Evolutionary conservation across 1,140 invertebrate genomes (phyloP).

Genomic region (Thalassaphorura encarpata): DNA sequence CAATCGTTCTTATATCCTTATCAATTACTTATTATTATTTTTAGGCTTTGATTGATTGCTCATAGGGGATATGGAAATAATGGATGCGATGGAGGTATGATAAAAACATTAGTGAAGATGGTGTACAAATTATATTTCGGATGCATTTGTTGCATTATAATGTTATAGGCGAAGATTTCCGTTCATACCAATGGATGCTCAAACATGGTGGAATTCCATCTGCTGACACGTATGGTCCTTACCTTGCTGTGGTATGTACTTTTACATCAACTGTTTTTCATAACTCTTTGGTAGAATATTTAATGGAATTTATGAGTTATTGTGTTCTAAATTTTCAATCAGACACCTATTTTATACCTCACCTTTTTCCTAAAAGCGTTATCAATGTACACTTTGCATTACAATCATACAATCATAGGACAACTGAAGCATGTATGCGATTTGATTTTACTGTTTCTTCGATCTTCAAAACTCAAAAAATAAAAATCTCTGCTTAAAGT

Average conservation of each 20-base stretch:
- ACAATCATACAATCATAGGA: too few species aligned
- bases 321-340: too few species aligned
- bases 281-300: too few species aligned
- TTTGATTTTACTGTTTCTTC: too few species aligned
- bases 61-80: constrained; percentile 94
- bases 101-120: constrained; percentile 38
- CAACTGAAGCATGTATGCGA: too few species aligned
- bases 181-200: constrained; percentile 85
- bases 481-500: too few species aligned
- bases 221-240: constrained; percentile 81
- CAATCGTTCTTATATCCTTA: neutral
- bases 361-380: too few species aligned
- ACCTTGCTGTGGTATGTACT: constrained; percentile 63
- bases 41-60: constrained; percentile 84
- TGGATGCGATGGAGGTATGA: constrained; percentile 92
- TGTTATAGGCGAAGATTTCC: constrained; percentile 45
- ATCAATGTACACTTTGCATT: too few species aligned
- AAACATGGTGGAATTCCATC: constrained; percentile 78
- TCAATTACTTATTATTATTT: constrained; percentile 20
- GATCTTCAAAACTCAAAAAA: too few species aligned
- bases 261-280: neutral
- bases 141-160: neutral
- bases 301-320: neutral
- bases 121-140: neutral
- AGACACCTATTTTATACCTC: too few species aligned